Evolutionary conservation across 2,888 invertebrate species (phyloP).

Genomic region (Aporophyla nigra): DNA sequence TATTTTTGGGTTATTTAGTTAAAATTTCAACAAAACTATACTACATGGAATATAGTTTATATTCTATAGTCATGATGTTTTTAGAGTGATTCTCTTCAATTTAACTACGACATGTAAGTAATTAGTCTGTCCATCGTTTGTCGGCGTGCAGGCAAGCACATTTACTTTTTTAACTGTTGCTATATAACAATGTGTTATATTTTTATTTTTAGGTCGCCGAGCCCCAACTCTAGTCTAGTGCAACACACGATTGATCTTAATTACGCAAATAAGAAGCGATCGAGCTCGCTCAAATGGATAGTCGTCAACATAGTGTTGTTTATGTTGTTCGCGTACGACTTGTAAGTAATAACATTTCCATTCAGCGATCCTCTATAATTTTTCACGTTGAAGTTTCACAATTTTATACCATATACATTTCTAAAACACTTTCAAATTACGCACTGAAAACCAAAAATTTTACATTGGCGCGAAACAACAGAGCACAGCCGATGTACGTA

Average conservation of each 20-base stretch:
- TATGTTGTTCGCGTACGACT: slow-evolving; percentile 90
- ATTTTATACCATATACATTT: too few relatives aligned
- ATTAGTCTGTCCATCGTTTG: neutral
- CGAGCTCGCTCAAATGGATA: slow-evolving; percentile 91
- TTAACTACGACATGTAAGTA: slow-evolving; percentile 34
- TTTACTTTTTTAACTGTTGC: too few relatives aligned
- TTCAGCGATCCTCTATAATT: neutral
- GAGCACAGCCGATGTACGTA: too few relatives aligned
- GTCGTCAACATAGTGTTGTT: slow-evolving; percentile 90
- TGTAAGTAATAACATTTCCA: slow-evolving; percentile 82
- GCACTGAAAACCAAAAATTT: too few relatives aligned
- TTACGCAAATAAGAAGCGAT: slow-evolving; percentile 88
- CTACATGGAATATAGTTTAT: neutral
- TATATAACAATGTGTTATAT: neutral
- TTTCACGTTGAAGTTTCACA: too few relatives aligned
- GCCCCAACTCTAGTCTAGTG: slow-evolving; percentile 85
- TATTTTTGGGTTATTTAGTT: neutral
- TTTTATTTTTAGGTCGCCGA: slow-evolving; percentile 74
- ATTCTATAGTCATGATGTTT: neutral
- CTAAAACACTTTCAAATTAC: too few relatives aligned
- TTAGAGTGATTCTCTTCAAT: slow-evolving; percentile 2
- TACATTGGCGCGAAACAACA: too few relatives aligned
- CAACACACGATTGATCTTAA: slow-evolving; percentile 89
- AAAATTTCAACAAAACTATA: neutral
- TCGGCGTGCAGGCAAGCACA: neutral